Percentiles rank a stretch among this genome's conserved stretches.
These are phyloP conservation scores for Cyanistes caeruleus DNA, from an alignment of 2,113 vertebrate species.

Conservation along the genomic window DNA sequence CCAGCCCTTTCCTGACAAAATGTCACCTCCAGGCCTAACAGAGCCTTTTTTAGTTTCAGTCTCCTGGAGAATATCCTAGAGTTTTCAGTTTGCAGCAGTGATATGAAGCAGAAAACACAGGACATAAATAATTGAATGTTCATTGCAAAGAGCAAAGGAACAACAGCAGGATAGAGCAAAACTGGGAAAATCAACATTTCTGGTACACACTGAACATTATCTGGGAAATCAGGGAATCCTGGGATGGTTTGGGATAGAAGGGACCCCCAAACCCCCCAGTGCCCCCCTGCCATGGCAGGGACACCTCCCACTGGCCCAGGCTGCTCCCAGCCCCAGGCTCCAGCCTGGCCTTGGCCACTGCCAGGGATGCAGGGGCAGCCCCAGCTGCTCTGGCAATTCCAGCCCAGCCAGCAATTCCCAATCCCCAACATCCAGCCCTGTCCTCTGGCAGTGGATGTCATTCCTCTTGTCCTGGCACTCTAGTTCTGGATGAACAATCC, in stretches of 20 bases:
- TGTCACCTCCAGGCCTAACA: background rate
- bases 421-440: rapidly evolving
- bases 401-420: background rate
- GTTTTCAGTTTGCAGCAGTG: background rate
- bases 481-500: background rate
- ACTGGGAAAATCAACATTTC: background rate
- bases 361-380: background rate
- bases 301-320: background rate
- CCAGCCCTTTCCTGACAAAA: background rate
- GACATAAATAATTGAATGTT: background rate
- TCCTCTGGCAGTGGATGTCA: background rate
- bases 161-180: background rate
- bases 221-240: background rate
- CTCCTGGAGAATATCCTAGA: background rate
- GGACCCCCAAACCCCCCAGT: background rate
- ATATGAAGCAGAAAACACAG: background rate
- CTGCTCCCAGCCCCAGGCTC: too few relatives aligned
- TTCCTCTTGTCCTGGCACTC: background rate
- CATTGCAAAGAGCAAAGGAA: background rate
- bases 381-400: background rate
- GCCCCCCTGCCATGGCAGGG: background rate
- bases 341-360: background rate
- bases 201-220: rapidly evolving
- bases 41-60: background rate
- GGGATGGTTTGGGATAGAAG: background rate